Evolutionary conservation across 2,113 vertebrate genomes (phyloP).

Genomic region (Tachycineta bicolor): DNA sequence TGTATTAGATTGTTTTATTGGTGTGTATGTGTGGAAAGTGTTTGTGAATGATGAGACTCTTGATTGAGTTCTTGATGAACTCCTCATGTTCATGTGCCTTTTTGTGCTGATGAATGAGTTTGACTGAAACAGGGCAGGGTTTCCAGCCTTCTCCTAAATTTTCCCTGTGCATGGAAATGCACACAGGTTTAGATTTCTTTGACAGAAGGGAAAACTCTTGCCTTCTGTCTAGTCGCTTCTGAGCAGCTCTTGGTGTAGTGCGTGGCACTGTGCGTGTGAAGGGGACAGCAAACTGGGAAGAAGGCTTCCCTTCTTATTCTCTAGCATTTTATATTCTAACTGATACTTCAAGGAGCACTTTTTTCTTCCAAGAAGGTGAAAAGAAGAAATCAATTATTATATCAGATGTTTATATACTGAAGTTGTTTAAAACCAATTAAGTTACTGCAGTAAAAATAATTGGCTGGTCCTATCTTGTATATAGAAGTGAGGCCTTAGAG

Average conservation of each 20-base stretch:
- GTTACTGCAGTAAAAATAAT: neutral
- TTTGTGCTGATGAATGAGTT: neutral
- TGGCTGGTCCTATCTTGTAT: neutral
- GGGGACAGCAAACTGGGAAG: neutral
- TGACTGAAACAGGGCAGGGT: neutral
- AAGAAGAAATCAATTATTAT: neutral
- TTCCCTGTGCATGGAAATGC: neutral
- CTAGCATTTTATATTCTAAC: neutral
- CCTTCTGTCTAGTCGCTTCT: neutral
- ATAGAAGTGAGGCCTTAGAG: neutral
- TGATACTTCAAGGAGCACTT: neutral
- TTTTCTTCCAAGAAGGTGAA: neutral
- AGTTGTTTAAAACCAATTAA: neutral
- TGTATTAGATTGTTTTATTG: constrained; percentile 9
- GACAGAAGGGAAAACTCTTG: neutral
- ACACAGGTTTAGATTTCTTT: neutral
- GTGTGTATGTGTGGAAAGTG: neutral
- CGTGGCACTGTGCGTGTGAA: neutral
- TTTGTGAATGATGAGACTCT: neutral
- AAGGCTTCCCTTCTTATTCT: neutral
- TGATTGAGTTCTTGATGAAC: neutral
- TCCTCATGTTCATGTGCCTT: neutral
- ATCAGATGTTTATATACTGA: neutral
- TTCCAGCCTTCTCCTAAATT: neutral
- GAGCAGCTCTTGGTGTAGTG: neutral